Base-by-base conservation (phyloP, 2,113 vertebrate genomes). In the Pedetes capensis region DNA sequence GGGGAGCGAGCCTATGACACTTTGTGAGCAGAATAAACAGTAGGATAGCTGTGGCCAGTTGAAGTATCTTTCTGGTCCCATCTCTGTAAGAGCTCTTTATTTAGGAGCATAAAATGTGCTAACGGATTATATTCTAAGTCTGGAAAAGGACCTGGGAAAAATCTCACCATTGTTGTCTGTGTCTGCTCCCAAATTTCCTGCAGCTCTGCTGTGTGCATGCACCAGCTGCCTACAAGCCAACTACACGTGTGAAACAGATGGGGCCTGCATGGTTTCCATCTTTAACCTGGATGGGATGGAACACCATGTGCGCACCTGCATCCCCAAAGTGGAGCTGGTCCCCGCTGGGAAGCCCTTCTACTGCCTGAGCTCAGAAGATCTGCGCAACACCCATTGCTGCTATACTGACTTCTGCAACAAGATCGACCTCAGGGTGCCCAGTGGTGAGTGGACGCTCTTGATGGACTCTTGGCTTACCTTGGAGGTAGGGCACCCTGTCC, bases 401-500 rank as follows among this genome's bases (percentile, higher is more conserved):
- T 99, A 99, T 95, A 98, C 98, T 0, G 99, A 99, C 98, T 99
- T 99, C 98, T 99, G 99, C 99, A 99, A 99, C 98, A 99, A 99
- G 97, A 99, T 99, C 23, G 99, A 99, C 97, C 97, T 99, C 47
- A 98, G 99, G 97, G 98, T 99, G 94, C 99, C 99, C 84, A 98
- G 98, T 22, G 99, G 99, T 99, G 96, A 98, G 98, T 96, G 37
- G 74, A 76, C n/a, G 2, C 79, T 87, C 78, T 94, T 89, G 25
- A 81, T 61, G 93, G 91, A 53, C 88, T 92, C 5, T 59, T 51
- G 89, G 74, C 91, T 82, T 69, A 4, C 32, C 63, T 22, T 81
- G 94, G 83, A 96, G 83, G 64, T 42, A 27, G 95, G 81, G 88
- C 72, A 20, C 47, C 49, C 53, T 16, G 10, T 85, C 90, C 6